phyloP scores from a whole-genome alignment of 2,888 invertebrate species.

The Acrocyrtus sp. region DNA sequence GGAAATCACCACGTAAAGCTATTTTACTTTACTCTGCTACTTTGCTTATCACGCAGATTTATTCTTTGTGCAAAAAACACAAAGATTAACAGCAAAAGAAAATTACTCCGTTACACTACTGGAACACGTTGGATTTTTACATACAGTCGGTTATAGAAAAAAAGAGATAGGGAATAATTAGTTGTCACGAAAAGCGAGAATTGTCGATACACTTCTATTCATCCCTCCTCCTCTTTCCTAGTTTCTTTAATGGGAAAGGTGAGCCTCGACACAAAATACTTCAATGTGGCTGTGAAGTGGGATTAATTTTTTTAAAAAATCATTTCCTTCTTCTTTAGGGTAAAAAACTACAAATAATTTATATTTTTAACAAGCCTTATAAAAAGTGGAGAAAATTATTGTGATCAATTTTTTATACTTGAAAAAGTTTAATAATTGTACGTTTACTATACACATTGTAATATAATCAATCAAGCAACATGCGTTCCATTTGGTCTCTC shows the following conservation, averaged over 20 bases:
- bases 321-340: slow-evolving; percentile 29
- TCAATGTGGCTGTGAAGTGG: slow-evolving; percentile 60
- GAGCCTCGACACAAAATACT: slow-evolving; percentile 18
- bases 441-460: too few relatives aligned
- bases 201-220: slow-evolving; percentile 39
- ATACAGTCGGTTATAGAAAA: too few relatives aligned
- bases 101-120: too few relatives aligned
- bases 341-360: slow-evolving; percentile 39
- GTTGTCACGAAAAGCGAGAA: slow-evolving; percentile 49
- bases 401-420: slow-evolving; percentile 28
- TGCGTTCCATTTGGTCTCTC: slow-evolving; percentile 62
- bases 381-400: neutral
- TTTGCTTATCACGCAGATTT: too few relatives aligned
- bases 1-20: too few relatives aligned
- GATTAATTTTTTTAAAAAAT: too few relatives aligned
- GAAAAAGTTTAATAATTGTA: slow-evolving; percentile 3
- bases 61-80: too few relatives aligned
- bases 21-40: too few relatives aligned
- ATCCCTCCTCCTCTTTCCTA: slow-evolving; percentile 26
- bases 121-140: too few relatives aligned
- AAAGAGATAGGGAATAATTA: slow-evolving; percentile 27
- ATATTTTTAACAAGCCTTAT: neutral
- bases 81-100: too few relatives aligned
- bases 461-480: slow-evolving; percentile 21
- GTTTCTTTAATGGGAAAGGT: slow-evolving; percentile 30